These are phyloP conservation scores for Rallus crepitans DNA, from an alignment of 2,797 vertebrate species.

Conservation along the genomic window DNA sequence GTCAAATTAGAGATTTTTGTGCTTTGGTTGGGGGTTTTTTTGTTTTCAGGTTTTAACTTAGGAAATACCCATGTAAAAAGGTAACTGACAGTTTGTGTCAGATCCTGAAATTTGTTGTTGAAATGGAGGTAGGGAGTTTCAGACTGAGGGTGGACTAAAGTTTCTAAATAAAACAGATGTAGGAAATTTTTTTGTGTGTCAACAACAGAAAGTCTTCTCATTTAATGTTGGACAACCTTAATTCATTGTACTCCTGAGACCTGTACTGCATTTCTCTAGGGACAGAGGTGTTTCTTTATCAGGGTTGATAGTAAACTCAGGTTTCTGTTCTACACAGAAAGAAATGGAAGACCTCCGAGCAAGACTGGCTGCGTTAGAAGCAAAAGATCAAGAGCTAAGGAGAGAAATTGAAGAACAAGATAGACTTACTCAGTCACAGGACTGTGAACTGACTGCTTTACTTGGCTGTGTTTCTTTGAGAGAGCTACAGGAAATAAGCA, in stretches of 20 bases:
- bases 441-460: constrained; percentile 79
- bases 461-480: constrained; percentile 69
- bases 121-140: not conserved
- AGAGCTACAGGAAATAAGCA: constrained; percentile 83
- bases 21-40: fast-evolving
- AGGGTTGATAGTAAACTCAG: not conserved
- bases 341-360: constrained; percentile 85
- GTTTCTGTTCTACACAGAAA: constrained; percentile 75
- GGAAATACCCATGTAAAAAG: not conserved
- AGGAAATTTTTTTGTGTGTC: not conserved
- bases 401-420: constrained; percentile 83
- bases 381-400: constrained; percentile 79
- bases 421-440: constrained; percentile 76
- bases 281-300: not conserved
- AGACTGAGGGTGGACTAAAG: not conserved
- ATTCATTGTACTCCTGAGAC: not conserved
- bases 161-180: not conserved
- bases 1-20: not conserved
- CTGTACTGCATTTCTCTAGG: not conserved
- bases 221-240: not conserved
- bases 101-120: not conserved
- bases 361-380: constrained; percentile 81
- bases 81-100: not conserved
- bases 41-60: not conserved
- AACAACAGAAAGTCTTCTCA: not conserved